These are phyloP conservation scores for Sclerodermus sp. DNA, from an alignment of 2,888 invertebrate genomes.

Conservation along the genomic window DNA sequence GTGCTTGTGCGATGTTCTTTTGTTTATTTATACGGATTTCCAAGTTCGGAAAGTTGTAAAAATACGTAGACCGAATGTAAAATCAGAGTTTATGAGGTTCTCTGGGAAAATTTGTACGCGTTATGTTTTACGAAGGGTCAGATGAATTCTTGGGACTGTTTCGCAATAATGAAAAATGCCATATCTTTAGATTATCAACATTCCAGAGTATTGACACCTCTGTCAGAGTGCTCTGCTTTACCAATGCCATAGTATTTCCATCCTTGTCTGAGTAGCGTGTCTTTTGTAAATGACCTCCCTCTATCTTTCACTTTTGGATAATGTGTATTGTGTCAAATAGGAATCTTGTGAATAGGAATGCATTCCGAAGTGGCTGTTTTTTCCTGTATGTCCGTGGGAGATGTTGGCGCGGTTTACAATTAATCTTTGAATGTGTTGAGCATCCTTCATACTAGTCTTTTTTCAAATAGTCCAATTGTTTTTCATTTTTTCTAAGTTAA, in stretches of 20 bases:
- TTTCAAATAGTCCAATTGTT: background rate
- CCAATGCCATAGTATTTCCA: conserved; percentile 15
- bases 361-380: conserved; percentile 17
- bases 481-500: background rate
- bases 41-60: conserved; percentile 28
- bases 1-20: conserved; percentile 29
- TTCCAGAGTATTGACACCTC: conserved; percentile 54
- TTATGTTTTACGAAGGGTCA: background rate
- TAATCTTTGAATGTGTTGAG: background rate
- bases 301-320: conserved; percentile 1
- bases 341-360: conserved; percentile 17
- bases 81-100: background rate
- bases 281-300: background rate
- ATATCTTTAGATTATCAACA: conserved; percentile 45
- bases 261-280: background rate
- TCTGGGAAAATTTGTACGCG: too few species aligned
- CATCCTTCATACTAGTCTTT: background rate
- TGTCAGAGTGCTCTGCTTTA: conserved; percentile 39
- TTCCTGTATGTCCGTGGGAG: conserved; percentile 15
- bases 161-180: conserved; percentile 22
- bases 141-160: background rate
- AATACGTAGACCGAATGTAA: conserved; percentile 19
- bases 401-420: conserved; percentile 13
- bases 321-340: conserved; percentile 25
- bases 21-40: conserved; percentile 46